Base-by-base conservation (phyloP, 2,113 vertebrate genomes). In the Cisticola juncidis region DNA sequence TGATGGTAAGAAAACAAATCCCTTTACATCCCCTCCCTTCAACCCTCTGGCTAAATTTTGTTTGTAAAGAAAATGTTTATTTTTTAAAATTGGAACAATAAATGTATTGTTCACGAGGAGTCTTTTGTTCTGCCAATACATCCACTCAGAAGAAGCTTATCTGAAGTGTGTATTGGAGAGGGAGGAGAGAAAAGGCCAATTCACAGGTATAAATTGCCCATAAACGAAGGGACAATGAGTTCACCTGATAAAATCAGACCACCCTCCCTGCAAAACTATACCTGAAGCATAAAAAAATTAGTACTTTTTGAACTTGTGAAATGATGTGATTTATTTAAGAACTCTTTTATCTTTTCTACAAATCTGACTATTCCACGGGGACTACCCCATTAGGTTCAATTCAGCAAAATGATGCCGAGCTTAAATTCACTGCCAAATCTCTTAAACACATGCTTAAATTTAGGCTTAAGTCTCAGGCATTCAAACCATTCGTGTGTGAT, bases 381-480 rank as follows among this genome's bases (percentile, higher is more conserved):
- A 65, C 81, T 53, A 86, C 53, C 58, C 28, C 24, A 80, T 61
- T 72, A 64, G 33, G 31, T 47, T 40, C 17, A 93, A 45, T 90
- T 74, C 76, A 71, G 79, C 15, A 68, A 86, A 94, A 87, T 1
- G 33, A 61, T 85, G 44, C 86, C 22, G 73, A 91, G 53, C 40
- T 85, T 64, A 73, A 76, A 88, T 69, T 90, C 76, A 70, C 68
- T 23, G 13, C 57, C 87, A 82, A 77, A 94, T 93, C 69, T 81
- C 61, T 86, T 96, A 81, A 90, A 85, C 82, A 81, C 51, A n/a
- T 65, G 92, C 88, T 81, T 94, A 88, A 96, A 16, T 95, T 88
- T 94, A 91, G 80, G 90, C 76, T 83, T 94, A 96, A 93, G 57
- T 86, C 80, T 51, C 79, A 91, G 91, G 93, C 92, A 95, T 92